Conservation (phyloP, 2,888 invertebrate genomes). For the Hipparchia semele region DNA sequence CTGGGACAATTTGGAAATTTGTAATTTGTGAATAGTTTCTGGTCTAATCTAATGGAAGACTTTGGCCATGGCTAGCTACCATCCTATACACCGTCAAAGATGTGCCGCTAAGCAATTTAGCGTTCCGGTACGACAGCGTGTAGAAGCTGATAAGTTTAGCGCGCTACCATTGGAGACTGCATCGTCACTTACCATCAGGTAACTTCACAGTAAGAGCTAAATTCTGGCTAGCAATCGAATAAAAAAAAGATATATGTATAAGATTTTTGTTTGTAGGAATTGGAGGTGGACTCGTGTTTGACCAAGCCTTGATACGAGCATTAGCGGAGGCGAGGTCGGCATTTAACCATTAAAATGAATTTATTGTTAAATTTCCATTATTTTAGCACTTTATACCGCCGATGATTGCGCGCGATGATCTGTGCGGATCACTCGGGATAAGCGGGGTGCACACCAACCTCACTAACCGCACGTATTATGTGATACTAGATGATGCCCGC, state of each 20-base stretch:
- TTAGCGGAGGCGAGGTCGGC: conserved; percentile 29
- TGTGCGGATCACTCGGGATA: conserved; percentile 6
- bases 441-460: conserved; percentile 16
- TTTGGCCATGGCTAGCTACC: too few relatives aligned
- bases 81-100: too few relatives aligned
- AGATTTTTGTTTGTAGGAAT: too few relatives aligned
- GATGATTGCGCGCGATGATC: conserved; percentile 31
- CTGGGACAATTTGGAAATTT: too few relatives aligned
- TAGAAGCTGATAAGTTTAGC: too few relatives aligned
- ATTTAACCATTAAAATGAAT: conserved; percentile 33
- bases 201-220: not conserved
- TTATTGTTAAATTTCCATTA: conserved; percentile 39
- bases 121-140: too few relatives aligned
- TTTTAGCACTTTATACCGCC: conserved; percentile 35
- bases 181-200: not conserved
- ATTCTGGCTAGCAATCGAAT: not conserved
- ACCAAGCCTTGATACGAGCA: conserved; percentile 7
- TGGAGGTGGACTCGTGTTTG: not conserved
- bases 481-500: not conserved
- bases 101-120: too few relatives aligned
- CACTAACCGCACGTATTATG: not conserved
- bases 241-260: not conserved
- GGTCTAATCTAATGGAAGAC: too few relatives aligned
- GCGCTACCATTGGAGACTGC: not conserved
- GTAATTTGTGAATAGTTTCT: too few relatives aligned